phyloP scores from a whole-genome alignment of 37 sponge, comb jelly and placozoan species.

The Eunapius fragilis region DNA sequence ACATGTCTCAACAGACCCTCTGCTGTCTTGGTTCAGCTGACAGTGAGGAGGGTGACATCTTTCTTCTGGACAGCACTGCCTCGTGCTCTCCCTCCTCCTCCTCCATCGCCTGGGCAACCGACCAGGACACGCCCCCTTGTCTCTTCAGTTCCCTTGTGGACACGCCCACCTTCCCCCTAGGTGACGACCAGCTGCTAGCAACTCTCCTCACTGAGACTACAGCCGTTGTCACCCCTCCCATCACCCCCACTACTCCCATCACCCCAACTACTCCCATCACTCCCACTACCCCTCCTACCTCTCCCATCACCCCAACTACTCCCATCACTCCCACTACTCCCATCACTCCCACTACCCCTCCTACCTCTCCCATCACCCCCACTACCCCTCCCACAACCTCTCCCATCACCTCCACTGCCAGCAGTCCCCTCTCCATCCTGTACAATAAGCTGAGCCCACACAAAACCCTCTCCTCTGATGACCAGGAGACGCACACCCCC shows the following conservation, averaged over 20 bases:
- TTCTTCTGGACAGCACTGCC: slow-evolving; percentile 11
- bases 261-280: too few species aligned
- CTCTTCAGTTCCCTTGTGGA: too few species aligned
- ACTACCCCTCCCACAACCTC: not conserved
- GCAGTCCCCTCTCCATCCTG: not conserved
- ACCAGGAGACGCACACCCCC: not conserved
- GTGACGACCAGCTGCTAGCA: not conserved
- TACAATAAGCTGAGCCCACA: not conserved
- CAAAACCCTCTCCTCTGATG: not conserved
- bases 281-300: not conserved
- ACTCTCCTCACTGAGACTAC: not conserved
- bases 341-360: too few species aligned
- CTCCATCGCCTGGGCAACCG: too few species aligned
- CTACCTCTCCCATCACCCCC: not conserved
- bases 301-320: too few species aligned
- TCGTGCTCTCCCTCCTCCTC: not conserved
- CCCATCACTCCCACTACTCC: too few species aligned
- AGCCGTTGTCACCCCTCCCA: not conserved
- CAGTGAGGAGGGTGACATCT: not conserved
- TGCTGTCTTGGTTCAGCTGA: too few species aligned
- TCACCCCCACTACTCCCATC: too few species aligned
- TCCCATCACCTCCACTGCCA: not conserved
- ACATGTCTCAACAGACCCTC: not conserved
- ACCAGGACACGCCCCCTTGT: too few species aligned
- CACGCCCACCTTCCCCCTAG: not conserved